These are phyloP conservation scores for Frankliniella fusca DNA, from an alignment of 2,888 invertebrate species.

Conservation along the genomic window DNA sequence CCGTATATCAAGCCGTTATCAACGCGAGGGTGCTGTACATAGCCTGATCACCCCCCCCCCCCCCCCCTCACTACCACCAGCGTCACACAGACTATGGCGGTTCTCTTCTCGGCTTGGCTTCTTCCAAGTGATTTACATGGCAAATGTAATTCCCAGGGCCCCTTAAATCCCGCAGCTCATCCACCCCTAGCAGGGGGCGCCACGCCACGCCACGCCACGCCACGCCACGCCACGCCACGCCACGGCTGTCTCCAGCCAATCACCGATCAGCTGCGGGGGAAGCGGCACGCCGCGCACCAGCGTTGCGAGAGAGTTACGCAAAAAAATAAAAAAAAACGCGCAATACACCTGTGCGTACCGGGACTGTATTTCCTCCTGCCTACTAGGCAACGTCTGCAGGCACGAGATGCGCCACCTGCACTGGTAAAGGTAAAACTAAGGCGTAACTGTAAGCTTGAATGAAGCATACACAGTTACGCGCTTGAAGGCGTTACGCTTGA, in stretches of 20 bases:
- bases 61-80: background rate
- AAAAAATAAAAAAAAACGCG: no score
- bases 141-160: slow-evolving; percentile 2
- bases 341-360: no score
- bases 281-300: no score
- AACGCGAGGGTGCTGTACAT: background rate
- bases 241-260: background rate
- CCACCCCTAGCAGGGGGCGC: background rate
- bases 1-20: background rate
- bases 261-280: no score
- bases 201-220: background rate
- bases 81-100: background rate
- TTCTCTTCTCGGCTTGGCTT: background rate
- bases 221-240: background rate
- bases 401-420: no score
- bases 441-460: no score
- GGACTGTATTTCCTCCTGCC: no score
- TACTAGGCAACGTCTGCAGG: no score
- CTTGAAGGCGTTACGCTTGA: no score
- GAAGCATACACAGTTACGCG: no score
- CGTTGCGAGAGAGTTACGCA: no score
- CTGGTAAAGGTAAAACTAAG: no score
- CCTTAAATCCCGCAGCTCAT: background rate
- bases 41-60: background rate
- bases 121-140: slow-evolving; percentile 22